Evolutionary conservation across 2,797 vertebrate genomes (phyloP), one percentile per base, ranked within the genome.

Genomic region (Sebastes elongatus): DNA sequence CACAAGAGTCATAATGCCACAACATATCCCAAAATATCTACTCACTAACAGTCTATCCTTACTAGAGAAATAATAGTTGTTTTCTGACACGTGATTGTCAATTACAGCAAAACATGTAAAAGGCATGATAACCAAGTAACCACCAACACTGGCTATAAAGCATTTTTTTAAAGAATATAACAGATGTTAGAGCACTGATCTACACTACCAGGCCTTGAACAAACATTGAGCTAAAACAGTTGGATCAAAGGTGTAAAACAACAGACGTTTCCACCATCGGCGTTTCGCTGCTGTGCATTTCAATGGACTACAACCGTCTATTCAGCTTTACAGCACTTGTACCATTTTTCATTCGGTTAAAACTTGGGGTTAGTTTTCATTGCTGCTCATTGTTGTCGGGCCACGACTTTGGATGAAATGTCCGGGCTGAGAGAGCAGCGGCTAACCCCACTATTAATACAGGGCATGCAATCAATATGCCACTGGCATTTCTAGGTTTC

Each of bases 401-500:
- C 80, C 76, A 49, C n/a, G 32, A 62, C 81, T 89, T 71, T 73
- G 63, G 80, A 84, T 81, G 77, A 84, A 78, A 73, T 73, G 83
- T 82, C 81, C 35, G 22, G 71, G 42, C 88, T 77, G 69, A 67
- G 82, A 86, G 78, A 86, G 70, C 74, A 82, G 69, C 49, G 74
- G 81, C 87, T 88, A 78, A 82, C 80, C 89, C 80, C 28, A 64
- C 85, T 88, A 85, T 92, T 93, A 93, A 93, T 86, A 88, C 85
- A 87, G 84, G 86, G 70, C 89, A 85, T 69, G 86, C 83, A 89
- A 95, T 95, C 94, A 92, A 95, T 95, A 94, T 90, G 90, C 89
- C 86, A 76, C 82, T 92, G 91, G 92, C 90, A 91, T 94, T 93
- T 94, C 90, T 91, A 85, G 90, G 90, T 92, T 93, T 87, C 85